Evolutionary conservation across 2,113 vertebrate species (phyloP).

Genomic region (Tenebrosternarchus preto): DNA sequence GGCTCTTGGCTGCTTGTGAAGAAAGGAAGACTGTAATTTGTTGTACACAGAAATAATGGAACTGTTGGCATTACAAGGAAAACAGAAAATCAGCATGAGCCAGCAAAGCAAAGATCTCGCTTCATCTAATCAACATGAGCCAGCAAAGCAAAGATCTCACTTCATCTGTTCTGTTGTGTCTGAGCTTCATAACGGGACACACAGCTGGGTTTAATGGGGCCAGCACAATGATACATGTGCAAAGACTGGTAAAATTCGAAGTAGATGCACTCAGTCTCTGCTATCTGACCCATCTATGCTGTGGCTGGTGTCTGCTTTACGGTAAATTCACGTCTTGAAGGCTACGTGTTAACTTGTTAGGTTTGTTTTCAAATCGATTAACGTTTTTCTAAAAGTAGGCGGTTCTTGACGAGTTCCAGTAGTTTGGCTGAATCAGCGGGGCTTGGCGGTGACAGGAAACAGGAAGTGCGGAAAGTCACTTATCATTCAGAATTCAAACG

Average conservation of each 20-base stretch:
- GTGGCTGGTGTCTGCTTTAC: conserved; percentile 12
- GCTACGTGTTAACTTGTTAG: too few relatives aligned
- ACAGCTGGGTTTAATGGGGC: too few relatives aligned
- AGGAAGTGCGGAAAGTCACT: conserved; percentile 39
- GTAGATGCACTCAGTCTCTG: too few relatives aligned
- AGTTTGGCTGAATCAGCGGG: conserved; percentile 32
- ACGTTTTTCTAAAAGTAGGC: conserved; percentile 29
- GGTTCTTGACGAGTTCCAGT: conserved; percentile 6
- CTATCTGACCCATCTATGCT: not conserved
- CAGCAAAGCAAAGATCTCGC: too few relatives aligned
- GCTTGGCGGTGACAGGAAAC: not conserved
- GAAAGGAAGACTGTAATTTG: conserved; percentile 57
- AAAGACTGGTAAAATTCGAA: too few relatives aligned
- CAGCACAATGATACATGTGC: too few relatives aligned
- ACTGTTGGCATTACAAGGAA: conserved; percentile 22
- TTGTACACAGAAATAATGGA: conserved; percentile 48
- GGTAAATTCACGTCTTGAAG: conserved; percentile 23
- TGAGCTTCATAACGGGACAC: too few relatives aligned
- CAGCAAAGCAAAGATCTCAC: too few relatives aligned
- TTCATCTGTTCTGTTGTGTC: too few relatives aligned
- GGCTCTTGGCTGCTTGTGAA: conserved; percentile 63
- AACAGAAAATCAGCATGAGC: conserved; percentile 29
- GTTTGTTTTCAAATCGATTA: too few relatives aligned
- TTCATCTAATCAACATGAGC: too few relatives aligned
- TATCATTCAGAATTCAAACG: conserved; percentile 26